Evolutionary conservation across 2,888 invertebrate genomes (phyloP).

Genomic region (Aphodius granarius): DNA sequence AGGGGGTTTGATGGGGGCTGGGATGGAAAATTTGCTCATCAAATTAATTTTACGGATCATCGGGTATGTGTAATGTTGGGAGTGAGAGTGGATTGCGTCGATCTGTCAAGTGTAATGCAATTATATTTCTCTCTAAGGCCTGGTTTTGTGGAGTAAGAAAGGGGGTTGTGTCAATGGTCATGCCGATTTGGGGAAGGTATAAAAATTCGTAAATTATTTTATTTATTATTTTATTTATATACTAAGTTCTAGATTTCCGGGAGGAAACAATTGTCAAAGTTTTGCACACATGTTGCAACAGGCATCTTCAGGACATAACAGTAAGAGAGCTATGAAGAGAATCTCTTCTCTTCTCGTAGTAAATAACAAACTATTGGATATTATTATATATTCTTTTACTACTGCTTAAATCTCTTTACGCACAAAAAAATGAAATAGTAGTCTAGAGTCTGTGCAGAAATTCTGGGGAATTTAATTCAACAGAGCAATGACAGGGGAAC

Average conservation of each 20-base stretch:
- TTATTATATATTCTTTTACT: neutral
- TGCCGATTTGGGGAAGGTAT: neutral
- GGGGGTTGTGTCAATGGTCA: too few relatives aligned
- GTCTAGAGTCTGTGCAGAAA: neutral
- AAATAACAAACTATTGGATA: too few relatives aligned
- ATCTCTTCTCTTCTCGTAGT: too few relatives aligned
- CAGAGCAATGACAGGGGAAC: neutral
- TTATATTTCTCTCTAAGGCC: neutral
- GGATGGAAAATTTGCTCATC: neutral
- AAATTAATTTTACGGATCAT: constrained; percentile 10
- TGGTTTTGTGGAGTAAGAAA: too few relatives aligned
- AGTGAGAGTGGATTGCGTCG: neutral
- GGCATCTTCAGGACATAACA: too few relatives aligned
- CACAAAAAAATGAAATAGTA: neutral
- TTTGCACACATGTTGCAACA: too few relatives aligned
- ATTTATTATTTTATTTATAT: too few relatives aligned
- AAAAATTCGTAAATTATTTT: too few relatives aligned
- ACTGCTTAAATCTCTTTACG: neutral
- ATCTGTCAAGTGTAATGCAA: neutral
- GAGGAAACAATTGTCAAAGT: too few relatives aligned
- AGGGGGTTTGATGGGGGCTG: neutral
- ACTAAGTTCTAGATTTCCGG: too few relatives aligned
- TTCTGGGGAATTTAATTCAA: neutral
- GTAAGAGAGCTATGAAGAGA: too few relatives aligned
- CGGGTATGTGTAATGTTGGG: neutral